Percentiles rank a stretch among this genome's conserved stretches.
phyloP scores from a whole-genome alignment of 2,113 vertebrate genomes.

The Brienomyrus brachyistius region DNA sequence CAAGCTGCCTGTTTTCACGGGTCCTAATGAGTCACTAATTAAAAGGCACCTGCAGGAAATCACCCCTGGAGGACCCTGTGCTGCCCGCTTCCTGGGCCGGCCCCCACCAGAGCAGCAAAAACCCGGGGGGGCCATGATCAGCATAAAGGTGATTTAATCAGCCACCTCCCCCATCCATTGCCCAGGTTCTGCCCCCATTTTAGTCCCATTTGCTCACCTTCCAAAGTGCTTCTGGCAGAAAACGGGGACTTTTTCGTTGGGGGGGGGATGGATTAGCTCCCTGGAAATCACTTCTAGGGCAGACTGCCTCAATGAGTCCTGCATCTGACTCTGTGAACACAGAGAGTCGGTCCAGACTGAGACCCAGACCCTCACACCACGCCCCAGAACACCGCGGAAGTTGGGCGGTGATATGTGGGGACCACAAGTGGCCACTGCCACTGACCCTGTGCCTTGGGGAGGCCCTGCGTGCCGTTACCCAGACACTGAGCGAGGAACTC shows the following conservation, averaged over 20 bases:
- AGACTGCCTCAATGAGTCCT: conserved; percentile 1
- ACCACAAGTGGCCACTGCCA: no score
- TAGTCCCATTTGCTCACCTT: conserved; percentile 51
- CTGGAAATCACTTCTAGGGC: conserved; percentile 29
- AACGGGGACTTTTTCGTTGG: conserved; percentile 24
- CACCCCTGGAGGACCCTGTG: conserved; percentile 34
- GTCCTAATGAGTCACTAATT: conserved; percentile 54
- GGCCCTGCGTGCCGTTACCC: no score
- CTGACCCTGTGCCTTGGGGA: no score
- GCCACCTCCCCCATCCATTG: conserved; percentile 41
- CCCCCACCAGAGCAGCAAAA: conserved; percentile 26
- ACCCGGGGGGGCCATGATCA: conserved; percentile 21
- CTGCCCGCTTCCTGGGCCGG: conserved; percentile 32
- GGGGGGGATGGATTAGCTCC: conserved; percentile 36
- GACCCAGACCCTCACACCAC: not conserved
- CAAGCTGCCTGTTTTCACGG: conserved; percentile 39
- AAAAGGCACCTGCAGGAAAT: conserved; percentile 47
- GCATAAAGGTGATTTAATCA: conserved; percentile 52
- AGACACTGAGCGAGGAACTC: not conserved
- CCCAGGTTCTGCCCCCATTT: conserved; percentile 41
- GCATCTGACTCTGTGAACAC: not conserved
- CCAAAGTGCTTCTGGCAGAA: conserved; percentile 38
- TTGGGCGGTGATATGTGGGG: not conserved
- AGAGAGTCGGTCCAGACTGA: not conserved
- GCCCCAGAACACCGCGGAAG: not conserved